Evolutionary conservation across 2,797 vertebrate species (phyloP), one percentile per base, ranked within the genome.

Genomic region (Clarias pachynema): DNA sequence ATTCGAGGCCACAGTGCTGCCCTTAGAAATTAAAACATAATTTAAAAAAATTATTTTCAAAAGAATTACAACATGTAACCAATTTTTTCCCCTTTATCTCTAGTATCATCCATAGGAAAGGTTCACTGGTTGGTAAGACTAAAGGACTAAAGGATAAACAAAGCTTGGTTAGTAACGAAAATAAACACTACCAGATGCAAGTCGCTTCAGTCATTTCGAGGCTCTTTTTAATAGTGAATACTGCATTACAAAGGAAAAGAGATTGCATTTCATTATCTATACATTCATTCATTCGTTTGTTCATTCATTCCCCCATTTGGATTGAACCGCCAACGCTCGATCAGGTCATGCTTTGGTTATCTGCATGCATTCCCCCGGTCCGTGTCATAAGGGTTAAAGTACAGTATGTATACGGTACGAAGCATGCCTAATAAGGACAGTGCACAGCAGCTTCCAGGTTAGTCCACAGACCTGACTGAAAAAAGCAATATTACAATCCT

Each of bases 141-240:
- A 49, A 49, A 49, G 49, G 49, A 49, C 44, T 14, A 49, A 49
- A 14, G 44, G 9, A 49, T 14, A 44, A 44, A 44, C 44, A 53
- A 44, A 44, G 2, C 0, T 53, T 53, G 49, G 12, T 53, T 53
- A 22, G 24, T 24, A 7, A 74, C 1, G 4, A 12, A 77, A 26
- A 24, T 16, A 14, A 73, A 57, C 53, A 24, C 3, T 34, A 57
- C 22, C n/a, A 37, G 22, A 62, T 15, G 72, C 26, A 59, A 22
- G 29, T 60, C 10, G 26, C 78, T 20, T 44, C 57, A 40, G 7
- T 74, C 7, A 16, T 26, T 85, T 82, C 20, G 44, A 68, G 53
- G 62, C 87, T 91, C 91, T 89, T 89, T 90, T 91, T 95, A 95
- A 94, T 95, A 88, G 90, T 92, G 90, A 84, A 72, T 86, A 85